Conservation (phyloP, 2,797 vertebrate genomes). For the Clarias pachynema region DNA sequence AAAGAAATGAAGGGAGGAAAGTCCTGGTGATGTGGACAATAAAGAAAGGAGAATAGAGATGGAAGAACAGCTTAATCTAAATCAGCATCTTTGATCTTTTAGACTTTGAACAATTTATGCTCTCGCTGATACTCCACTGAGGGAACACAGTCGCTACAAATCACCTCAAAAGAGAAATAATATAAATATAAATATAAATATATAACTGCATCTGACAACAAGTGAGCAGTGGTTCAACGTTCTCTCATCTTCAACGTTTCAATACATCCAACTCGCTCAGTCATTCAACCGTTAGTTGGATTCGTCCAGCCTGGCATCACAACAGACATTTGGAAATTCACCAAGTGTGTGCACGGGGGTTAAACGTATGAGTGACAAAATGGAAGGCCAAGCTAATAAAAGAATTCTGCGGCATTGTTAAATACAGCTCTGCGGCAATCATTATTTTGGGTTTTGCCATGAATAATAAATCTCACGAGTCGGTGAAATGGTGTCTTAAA, state of each 20-base stretch:
- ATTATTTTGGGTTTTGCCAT: constrained; percentile 33
- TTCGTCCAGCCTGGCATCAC: not conserved
- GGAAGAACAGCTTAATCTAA: constrained; percentile 30
- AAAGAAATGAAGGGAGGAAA: not conserved
- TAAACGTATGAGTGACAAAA: not conserved
- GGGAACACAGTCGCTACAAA: not conserved
- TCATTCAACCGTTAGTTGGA: too few species aligned
- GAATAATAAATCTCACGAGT: constrained; percentile 53
- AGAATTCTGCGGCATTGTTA: constrained; percentile 31
- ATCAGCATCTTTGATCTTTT: constrained; percentile 38
- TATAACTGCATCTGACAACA: constrained; percentile 18
- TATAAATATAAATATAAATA: constrained; percentile 6
- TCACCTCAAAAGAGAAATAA: constrained; percentile 6
- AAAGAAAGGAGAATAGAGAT: constrained; percentile 36
- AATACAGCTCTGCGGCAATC: constrained; percentile 35
- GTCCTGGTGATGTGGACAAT: constrained; percentile 11
- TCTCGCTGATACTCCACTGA: not conserved
- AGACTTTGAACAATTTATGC: constrained; percentile 29
- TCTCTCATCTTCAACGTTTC: not conserved
- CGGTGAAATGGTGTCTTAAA: constrained; percentile 59
- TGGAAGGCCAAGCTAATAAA: constrained; percentile 50
- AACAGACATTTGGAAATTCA: not conserved
- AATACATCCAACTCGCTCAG: not conserved
- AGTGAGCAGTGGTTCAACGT: not conserved
- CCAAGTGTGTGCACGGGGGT: not conserved